Evolutionary conservation across 1,140 invertebrate species (phyloP).

Genomic region (Marisa cornuarietis): DNA sequence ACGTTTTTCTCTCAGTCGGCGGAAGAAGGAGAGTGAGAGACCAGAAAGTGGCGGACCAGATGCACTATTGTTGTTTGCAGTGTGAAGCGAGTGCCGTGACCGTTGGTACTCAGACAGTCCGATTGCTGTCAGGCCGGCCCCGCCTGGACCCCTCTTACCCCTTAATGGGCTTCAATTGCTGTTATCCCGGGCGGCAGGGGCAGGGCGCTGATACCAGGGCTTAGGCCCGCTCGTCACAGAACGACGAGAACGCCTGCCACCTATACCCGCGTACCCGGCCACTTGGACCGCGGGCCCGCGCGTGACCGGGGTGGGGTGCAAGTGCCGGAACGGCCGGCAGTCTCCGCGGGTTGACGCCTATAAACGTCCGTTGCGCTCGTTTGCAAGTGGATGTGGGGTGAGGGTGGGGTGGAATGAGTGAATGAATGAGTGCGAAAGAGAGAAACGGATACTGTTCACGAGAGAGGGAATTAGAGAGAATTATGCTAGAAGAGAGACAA

Average conservation of each 20-base stretch:
- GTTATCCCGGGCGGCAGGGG: not conserved
- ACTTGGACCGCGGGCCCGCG: not conserved
- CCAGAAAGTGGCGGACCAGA: too few species aligned
- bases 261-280: not conserved
- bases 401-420: constrained; percentile 1
- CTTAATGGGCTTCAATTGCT: not conserved
- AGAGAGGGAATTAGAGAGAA: too few species aligned
- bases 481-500: too few species aligned
- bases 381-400: not conserved
- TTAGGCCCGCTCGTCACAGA: not conserved
- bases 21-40: too few species aligned
- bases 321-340: too few species aligned
- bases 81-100: not conserved
- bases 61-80: too few species aligned
- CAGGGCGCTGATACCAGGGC: not conserved
- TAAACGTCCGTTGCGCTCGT: too few species aligned
- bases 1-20: too few species aligned
- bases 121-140: not conserved
- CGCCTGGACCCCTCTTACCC: not conserved
- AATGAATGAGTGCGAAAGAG: constrained; percentile 2
- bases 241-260: not conserved
- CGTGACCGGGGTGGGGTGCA: not conserved
- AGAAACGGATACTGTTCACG: not conserved
- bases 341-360: too few species aligned
- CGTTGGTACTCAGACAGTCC: not conserved